Evolutionary conservation across 2,888 invertebrate genomes (phyloP), one percentile per base, ranked within the genome.

Genomic region (Leptopilina syphax): DNA sequence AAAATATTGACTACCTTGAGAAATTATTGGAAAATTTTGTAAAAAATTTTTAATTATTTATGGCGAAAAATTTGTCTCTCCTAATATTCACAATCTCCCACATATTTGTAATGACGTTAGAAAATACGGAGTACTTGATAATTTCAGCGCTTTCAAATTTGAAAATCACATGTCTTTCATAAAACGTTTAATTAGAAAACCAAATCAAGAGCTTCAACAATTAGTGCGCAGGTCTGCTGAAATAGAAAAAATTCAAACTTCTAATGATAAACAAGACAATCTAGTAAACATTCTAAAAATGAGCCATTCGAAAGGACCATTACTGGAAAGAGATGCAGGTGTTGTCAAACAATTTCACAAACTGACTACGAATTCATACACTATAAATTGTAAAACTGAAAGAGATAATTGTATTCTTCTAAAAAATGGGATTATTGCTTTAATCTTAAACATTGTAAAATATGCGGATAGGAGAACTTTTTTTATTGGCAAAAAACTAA

Each of bases 81-180:
- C 47, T 66, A 81, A 81, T 60, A 63, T 78, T 12, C 78, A 81
- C 44, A 54, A 34, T 12, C 41, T 81, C 3, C 10, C 67, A 54
- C 80, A 81, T 54, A 24, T 81, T 12, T 73, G 63, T 4, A 65
- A 78, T 24, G 80, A 81, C 65, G 80, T 81, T 8, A 34, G 34
- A 66, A 24, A 66, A 27, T 34, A 34, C 6, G 67, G 67, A 66
- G 41, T 41, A 24, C 27, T 66, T 3, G 34, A 34, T n/a, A 60
- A 60, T 60, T 60, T 60, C 18, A 60, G 60, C 18, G 13, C 60
- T n/a, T 60, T 60, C n/a, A 60, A 60, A 60, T 60, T 60, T 60
- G 18, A 60, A n/a, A 60, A 60, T 18, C 60, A 60, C 7, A 60
- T 67, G 67, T 34, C 41, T 8, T 24, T 27, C 13, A 41, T 67